phyloP scores from a whole-genome alignment of 2,888 invertebrate species.

The Campoletis raptor region DNA sequence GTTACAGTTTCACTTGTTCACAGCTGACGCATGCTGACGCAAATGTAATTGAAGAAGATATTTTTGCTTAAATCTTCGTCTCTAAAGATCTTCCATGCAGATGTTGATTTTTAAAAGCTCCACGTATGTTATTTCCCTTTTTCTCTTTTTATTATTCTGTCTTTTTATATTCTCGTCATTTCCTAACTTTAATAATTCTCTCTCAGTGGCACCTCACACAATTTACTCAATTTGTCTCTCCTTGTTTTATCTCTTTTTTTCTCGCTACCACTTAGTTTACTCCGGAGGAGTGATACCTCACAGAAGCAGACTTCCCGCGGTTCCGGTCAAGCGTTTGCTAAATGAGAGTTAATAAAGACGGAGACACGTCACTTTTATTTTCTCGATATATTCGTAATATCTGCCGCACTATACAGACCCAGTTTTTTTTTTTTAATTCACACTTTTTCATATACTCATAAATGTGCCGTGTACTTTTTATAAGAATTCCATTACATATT shows the following conservation, averaged over 20 bases:
- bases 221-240: constrained; percentile 61
- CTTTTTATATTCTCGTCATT: neutral
- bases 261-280: neutral
- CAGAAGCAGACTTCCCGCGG: constrained; percentile 17
- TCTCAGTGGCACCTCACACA: constrained; percentile 9
- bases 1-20: constrained; percentile 48
- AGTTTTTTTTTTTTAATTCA: neutral
- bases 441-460: neutral
- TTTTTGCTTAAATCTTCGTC: constrained; percentile 25
- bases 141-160: neutral
- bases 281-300: constrained; percentile 8
- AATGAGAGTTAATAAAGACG: constrained; percentile 24
- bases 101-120: neutral
- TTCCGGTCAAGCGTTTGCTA: constrained; percentile 53
- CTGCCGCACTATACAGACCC: neutral
- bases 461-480: neutral
- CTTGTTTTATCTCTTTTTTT: constrained; percentile 4
- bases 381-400: constrained; percentile 1
- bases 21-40: constrained; percentile 46
- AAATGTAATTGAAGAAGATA: constrained; percentile 57
- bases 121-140: neutral
- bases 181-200: constrained; percentile 21
- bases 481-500: too few relatives aligned
- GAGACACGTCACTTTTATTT: constrained; percentile 26
- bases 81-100: constrained; percentile 7